Conservation (phyloP, 2,888 invertebrate species). For the Augochlorella aurata region DNA sequence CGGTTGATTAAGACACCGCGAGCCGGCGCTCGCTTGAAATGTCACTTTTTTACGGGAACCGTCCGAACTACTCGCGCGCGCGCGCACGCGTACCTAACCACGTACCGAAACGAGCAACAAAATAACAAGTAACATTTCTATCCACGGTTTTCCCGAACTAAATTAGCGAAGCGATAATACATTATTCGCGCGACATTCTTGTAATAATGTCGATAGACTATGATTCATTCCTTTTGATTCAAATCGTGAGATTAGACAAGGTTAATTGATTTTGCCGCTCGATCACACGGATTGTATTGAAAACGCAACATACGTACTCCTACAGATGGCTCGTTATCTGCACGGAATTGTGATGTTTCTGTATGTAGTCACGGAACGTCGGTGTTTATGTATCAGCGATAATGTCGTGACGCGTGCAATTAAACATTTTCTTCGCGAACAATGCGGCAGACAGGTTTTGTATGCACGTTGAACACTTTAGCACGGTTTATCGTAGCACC, state of each 20-base stretch:
- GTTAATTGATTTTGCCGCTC: slow-evolving; percentile 22
- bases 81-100: not conserved
- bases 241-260: slow-evolving; percentile 56
- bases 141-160: too few species aligned
- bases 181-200: not conserved
- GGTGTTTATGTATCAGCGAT: slow-evolving; percentile 14
- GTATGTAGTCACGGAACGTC: not conserved
- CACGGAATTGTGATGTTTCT: not conserved
- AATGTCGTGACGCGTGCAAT: not conserved
- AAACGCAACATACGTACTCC: not conserved
- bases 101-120: too few species aligned
- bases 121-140: too few species aligned
- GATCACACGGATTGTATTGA: slow-evolving; percentile 27
- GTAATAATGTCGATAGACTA: slow-evolving; percentile 11
- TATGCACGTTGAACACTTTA: slow-evolving; percentile 25
- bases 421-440: slow-evolving; percentile 15
- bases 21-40: not conserved
- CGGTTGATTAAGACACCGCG: not conserved
- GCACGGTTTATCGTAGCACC: slow-evolving; percentile 5
- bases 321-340: not conserved
- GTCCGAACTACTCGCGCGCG: not conserved
- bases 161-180: too few species aligned
- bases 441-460: slow-evolving; percentile 11
- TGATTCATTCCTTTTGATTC: slow-evolving; percentile 22
- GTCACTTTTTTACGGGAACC: not conserved